Evolutionary conservation across 2,113 vertebrate genomes (phyloP), one percentile per base, ranked within the genome.

Genomic region (Nettapus auritus): DNA sequence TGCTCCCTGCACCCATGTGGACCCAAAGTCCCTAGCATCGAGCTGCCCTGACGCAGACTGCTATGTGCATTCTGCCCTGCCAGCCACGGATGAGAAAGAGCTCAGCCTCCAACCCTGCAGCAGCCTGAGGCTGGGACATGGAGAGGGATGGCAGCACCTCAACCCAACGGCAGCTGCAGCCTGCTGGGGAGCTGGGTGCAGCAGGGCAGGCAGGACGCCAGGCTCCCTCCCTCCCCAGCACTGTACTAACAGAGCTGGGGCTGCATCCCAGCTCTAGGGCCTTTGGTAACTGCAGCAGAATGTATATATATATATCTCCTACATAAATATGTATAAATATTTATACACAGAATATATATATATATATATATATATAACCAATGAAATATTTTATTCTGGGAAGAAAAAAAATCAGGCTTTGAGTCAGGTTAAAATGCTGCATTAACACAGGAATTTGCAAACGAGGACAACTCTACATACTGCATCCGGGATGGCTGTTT

Each of bases 401-500:
- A 89, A 82, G 48, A 40, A 48, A 48, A 44, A 46, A 73, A 81
- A 16, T 0, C 53, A 44, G 62, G 53, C 74, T 52, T 57, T 36
- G 88, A 87, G 74, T 38, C 74, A 75, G 50, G 40, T 29, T 42
- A 70, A 62, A 70, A 73, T 70, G 44, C 75, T 62, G 79, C 88
- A 28, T 56, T 62, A 73, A 68, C 82, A 85, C 75, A 90, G 94
- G 86, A 95, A 94, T 86, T 33, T 22, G 46, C 76, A 83, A 8
- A 63, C 68, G 34, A 0, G 29, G 82, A 83, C 82, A 70, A 17
- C 38, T 73, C 38, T 68, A 46, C 42, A 26, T 1, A 21, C 3
- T 8, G 40, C 82, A 73, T 71, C 89, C 7, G 8, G 73, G 22
- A 71, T 3, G 44, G 38, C 66, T 64, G 76, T 40, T 62, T 66